Evolutionary conservation across 2,797 vertebrate species (phyloP).

Genomic region (Cirrhinus mrigala): DNA sequence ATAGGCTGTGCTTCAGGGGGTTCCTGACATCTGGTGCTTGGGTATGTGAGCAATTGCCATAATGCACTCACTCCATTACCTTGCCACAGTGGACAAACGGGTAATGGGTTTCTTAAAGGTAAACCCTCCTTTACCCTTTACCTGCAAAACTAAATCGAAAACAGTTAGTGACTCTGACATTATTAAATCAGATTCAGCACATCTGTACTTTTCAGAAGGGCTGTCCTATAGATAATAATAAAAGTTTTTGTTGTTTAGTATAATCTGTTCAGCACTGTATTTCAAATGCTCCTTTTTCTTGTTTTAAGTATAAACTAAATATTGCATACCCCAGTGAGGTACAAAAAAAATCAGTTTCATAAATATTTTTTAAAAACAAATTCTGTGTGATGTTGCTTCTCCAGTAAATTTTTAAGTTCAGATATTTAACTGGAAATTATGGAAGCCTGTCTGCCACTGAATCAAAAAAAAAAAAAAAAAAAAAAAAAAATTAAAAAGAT

Average conservation of each 20-base stretch:
- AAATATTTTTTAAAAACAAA: not conserved
- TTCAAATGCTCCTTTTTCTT: not conserved
- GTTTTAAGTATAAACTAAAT: not conserved
- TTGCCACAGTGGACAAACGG: constrained; percentile 40
- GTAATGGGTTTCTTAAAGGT: constrained; percentile 50
- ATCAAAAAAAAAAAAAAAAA: no score
- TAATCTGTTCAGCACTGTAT: not conserved
- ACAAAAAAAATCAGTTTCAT: not conserved
- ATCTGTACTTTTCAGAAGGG: not conserved
- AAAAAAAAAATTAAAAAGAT: no score
- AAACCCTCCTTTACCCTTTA: constrained; percentile 23
- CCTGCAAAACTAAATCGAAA: constrained; percentile 43
- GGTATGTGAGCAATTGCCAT: constrained; percentile 53
- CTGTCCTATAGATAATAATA: not conserved
- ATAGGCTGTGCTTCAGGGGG: constrained; percentile 46
- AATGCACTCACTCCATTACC: constrained; percentile 57
- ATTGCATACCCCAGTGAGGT: no score
- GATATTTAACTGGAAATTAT: not conserved
- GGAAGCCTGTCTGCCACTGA: no score
- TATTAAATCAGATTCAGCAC: not conserved
- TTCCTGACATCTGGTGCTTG: constrained; percentile 60
- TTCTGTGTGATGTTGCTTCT: not conserved
- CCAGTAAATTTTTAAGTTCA: not conserved
- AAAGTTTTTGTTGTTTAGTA: not conserved
- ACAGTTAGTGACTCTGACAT: not conserved